A percentile compares a stretch with the other conserved stretches of the same genome.
These are phyloP conservation scores for Lethrus apterus DNA, from an alignment of 1,140 invertebrate genomes.

Conservation along the genomic window DNA sequence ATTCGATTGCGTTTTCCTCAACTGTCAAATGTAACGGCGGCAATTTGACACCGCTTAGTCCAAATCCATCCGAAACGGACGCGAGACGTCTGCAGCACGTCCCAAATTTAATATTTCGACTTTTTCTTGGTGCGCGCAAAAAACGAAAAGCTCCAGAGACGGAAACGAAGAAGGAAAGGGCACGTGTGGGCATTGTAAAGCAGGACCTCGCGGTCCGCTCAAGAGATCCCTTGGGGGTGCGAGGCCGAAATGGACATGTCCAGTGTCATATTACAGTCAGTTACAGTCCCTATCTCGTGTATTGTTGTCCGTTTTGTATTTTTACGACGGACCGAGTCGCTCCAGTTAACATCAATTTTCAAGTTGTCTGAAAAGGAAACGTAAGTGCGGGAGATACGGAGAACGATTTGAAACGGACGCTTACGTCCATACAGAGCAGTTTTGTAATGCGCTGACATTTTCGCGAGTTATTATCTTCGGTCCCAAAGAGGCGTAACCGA, in stretches of 20 bases:
- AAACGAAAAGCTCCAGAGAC: constrained; percentile 23
- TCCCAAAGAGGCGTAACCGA: no score
- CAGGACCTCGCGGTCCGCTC: constrained; percentile 16
- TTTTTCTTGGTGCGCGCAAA: no score
- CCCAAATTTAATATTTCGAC: no score
- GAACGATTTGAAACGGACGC: no score
- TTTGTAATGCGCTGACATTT: no score
- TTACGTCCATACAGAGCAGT: no score
- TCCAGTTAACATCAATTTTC: constrained; percentile 10
- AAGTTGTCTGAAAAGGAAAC: constrained; percentile 8
- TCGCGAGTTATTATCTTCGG: no score
- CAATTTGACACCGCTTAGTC: no score
- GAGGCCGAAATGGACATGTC: constrained; percentile 21
- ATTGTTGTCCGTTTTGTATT: constrained; percentile 18
- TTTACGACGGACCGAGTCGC: constrained; percentile 3
- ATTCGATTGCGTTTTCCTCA: no score
- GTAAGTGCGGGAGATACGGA: background rate
- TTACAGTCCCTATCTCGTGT: constrained; percentile 31
- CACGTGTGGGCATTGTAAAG: constrained; percentile 23
- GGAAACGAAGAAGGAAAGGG: constrained; percentile 24
- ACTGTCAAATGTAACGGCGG: no score
- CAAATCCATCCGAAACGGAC: no score
- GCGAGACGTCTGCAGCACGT: no score
- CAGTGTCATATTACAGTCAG: constrained; percentile 34
- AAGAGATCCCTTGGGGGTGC: constrained; percentile 4